Conservation (phyloP, 2,113 vertebrate genomes). For the Halcyon malimbica region DNA sequence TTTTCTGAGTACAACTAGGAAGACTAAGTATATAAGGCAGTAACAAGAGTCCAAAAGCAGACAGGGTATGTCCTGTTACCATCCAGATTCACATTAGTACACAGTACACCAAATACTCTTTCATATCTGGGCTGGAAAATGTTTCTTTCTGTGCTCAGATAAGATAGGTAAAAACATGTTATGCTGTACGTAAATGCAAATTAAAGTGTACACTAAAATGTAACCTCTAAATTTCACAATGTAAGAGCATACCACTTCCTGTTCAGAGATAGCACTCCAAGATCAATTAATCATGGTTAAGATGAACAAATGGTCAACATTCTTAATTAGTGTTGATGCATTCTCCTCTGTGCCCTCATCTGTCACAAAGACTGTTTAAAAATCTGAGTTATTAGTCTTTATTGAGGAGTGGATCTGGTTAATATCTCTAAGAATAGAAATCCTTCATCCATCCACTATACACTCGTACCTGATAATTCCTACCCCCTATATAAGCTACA, state of each 20-base stretch:
- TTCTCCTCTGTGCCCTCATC: slow-evolving; percentile 84
- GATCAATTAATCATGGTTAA: slow-evolving; percentile 84
- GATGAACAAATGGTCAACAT: slow-evolving; percentile 82
- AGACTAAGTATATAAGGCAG: background rate
- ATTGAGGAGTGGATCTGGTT: slow-evolving; percentile 91
- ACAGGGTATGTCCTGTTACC: background rate
- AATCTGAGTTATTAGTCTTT: slow-evolving; percentile 93
- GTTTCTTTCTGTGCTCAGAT: slow-evolving; percentile 30
- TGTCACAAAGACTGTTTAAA: slow-evolving; percentile 91
- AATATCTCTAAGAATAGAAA: slow-evolving; percentile 84
- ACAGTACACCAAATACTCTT: background rate
- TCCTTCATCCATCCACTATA: slow-evolving; percentile 76
- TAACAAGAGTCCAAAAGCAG: background rate
- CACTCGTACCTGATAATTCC: slow-evolving; percentile 78
- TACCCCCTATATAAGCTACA: slow-evolving; percentile 71
- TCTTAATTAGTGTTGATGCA: slow-evolving; percentile 86
- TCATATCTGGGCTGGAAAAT: slow-evolving; percentile 7
- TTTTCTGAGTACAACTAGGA: background rate
- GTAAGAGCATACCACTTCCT: slow-evolving; percentile 87
- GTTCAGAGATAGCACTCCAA: slow-evolving; percentile 83
- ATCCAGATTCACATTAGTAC: background rate
- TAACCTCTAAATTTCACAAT: slow-evolving; percentile 86
- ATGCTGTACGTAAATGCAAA: slow-evolving; percentile 68
- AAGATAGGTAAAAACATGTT: slow-evolving; percentile 51
- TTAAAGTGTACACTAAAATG: slow-evolving; percentile 83